A percentile compares a stretch with the other conserved stretches of the same genome.
Conservation (phyloP, 2,888 invertebrate genomes). For the Coleophora flavipennella region DNA sequence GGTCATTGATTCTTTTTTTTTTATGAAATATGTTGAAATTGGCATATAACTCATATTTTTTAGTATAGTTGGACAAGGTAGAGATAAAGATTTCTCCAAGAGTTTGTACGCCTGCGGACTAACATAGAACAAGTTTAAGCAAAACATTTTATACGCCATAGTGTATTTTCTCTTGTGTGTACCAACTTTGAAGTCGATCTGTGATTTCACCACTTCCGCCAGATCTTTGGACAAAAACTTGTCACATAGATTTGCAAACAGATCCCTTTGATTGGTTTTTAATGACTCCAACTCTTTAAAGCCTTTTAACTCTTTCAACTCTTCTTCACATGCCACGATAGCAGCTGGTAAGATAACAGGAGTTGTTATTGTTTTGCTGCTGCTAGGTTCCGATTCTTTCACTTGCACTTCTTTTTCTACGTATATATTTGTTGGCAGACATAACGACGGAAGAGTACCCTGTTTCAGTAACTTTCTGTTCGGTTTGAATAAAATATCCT, state of each 20-base stretch:
- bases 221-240: constrained; percentile 14
- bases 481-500: too few species aligned
- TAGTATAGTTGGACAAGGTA: constrained; percentile 14
- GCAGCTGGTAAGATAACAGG: not conserved
- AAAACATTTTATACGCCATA: constrained; percentile 11
- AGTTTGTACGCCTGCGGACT: constrained; percentile 19
- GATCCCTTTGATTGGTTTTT: constrained; percentile 1
- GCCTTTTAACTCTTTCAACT: too few species aligned
- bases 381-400: not conserved
- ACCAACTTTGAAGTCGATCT: constrained; percentile 10
- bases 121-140: constrained; percentile 18
- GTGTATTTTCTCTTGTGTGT: constrained; percentile 5
- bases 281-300: not conserved
- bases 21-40: constrained; percentile 14
- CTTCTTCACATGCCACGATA: not conserved
- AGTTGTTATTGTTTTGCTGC: not conserved
- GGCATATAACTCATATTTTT: constrained; percentile 8
- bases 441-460: too few species aligned
- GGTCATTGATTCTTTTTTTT: constrained; percentile 12
- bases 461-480: not conserved
- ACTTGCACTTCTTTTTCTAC: not conserved
- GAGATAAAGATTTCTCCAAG: constrained; percentile 11
- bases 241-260: constrained; percentile 11
- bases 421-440: too few species aligned
- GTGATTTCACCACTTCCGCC: constrained; percentile 14